phyloP scores from a whole-genome alignment of 2,888 invertebrate genomes.

The Drosophila phalerata region DNA sequence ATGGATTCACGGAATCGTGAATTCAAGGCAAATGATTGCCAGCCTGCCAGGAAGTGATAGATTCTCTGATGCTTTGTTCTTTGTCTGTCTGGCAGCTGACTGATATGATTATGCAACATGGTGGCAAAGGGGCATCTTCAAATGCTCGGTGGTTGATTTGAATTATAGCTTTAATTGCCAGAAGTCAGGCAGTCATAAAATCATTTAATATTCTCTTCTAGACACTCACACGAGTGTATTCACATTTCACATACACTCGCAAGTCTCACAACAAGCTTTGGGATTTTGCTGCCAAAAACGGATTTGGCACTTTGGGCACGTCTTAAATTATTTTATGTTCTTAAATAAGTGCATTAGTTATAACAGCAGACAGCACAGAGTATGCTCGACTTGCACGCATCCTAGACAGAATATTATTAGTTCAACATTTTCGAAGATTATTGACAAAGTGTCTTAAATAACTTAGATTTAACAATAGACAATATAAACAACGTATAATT shows the following conservation, averaged over 20 bases:
- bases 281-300: conserved; percentile 53
- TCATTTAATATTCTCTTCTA: conserved; percentile 62
- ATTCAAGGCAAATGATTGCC: conserved; percentile 39
- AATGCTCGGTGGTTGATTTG: conserved; percentile 36
- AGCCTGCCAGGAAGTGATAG: conserved; percentile 9
- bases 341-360: conserved; percentile 61
- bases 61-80: conserved; percentile 12
- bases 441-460: too few species aligned
- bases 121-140: neutral
- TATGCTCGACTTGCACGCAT: neutral
- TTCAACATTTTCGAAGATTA: too few species aligned
- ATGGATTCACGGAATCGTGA: conserved; percentile 58
- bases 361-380: conserved; percentile 12
- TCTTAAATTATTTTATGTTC: conserved; percentile 66
- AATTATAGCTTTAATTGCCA: conserved; percentile 55
- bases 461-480: too few species aligned
- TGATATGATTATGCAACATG: conserved; percentile 23
- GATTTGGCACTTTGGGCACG: conserved; percentile 73
- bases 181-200: conserved; percentile 37
- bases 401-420: neutral
- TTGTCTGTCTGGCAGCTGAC: conserved; percentile 11
- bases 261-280: conserved; percentile 35
- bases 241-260: conserved; percentile 19
- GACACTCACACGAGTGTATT: conserved; percentile 6
- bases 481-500: too few species aligned